Conservation (phyloP, 2,797 vertebrate species). For the Sebastes ruberrimus region DNA sequence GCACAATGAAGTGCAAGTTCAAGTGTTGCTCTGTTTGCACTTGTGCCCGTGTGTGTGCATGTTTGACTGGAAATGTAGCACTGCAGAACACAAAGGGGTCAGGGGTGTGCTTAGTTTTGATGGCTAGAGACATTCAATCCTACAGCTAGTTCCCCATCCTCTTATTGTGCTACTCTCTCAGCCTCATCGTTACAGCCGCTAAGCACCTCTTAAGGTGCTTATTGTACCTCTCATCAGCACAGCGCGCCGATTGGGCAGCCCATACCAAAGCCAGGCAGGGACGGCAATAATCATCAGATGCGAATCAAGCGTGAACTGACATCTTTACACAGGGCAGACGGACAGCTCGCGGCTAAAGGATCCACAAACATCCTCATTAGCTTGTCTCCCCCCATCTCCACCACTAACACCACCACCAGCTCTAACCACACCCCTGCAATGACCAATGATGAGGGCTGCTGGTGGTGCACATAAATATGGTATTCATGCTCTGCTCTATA, state of each 20-base stretch:
- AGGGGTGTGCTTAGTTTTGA: conserved; percentile 50
- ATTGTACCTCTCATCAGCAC: conserved; percentile 50
- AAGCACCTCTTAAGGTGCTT: conserved; percentile 61
- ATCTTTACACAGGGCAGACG: conserved; percentile 77
- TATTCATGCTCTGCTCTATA: conserved; percentile 48
- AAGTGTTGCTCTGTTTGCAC: conserved; percentile 11
- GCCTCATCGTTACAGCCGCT: conserved; percentile 38
- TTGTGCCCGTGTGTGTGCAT: neutral
- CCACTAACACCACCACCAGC: neutral
- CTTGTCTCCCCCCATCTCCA: conserved; percentile 4
- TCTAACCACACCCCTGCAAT: conserved; percentile 37
- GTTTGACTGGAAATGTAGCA: neutral
- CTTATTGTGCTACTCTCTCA: conserved; percentile 27
- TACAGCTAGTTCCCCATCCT: conserved; percentile 18
- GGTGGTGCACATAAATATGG: conserved; percentile 55
- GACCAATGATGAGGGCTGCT: conserved; percentile 66
- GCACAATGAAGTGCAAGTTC: conserved; percentile 6
- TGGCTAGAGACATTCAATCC: conserved; percentile 26
- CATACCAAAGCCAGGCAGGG: conserved; percentile 60
- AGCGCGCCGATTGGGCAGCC: conserved; percentile 13
- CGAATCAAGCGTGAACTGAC: conserved; percentile 75
- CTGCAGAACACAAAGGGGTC: conserved; percentile 12
- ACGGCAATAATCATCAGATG: conserved; percentile 72
- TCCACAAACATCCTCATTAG: conserved; percentile 74
- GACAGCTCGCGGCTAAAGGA: conserved; percentile 57